These are phyloP conservation scores for Leptinotarsa tumamoca DNA, from an alignment of 2,888 invertebrate genomes.

Conservation along the genomic window DNA sequence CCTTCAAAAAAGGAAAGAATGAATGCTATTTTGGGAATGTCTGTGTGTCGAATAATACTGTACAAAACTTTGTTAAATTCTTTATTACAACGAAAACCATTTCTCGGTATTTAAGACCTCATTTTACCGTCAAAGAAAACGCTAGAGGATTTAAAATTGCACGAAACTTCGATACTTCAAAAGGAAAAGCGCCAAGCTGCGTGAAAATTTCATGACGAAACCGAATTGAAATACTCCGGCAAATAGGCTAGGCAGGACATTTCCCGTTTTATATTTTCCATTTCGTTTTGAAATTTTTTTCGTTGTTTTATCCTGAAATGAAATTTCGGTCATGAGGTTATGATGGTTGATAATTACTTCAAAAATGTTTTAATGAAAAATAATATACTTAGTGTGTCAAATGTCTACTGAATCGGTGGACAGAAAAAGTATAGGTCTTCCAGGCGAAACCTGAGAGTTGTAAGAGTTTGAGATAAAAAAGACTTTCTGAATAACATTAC, in stretches of 20 bases:
- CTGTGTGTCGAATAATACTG: background rate
- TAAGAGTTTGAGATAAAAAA: no score
- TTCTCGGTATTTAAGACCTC: conserved; percentile 39
- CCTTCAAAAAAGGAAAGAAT: background rate
- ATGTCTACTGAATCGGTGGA: no score
- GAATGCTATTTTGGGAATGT: background rate
- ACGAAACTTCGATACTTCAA: conserved; percentile 29
- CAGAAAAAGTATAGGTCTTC: no score
- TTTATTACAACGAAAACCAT: conserved; percentile 34
- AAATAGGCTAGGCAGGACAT: conserved; percentile 8
- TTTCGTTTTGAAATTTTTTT: background rate
- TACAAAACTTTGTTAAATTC: conserved; percentile 33
- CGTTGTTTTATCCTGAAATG: background rate
- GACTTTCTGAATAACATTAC: no score
- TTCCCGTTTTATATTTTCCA: background rate
- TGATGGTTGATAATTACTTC: background rate
- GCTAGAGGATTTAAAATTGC: conserved; percentile 23
- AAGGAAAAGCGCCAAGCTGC: conserved; percentile 19
- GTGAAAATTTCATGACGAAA: conserved; percentile 22
- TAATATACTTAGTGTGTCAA: background rate
- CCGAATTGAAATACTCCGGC: conserved; percentile 10
- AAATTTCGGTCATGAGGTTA: background rate
- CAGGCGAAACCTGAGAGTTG: no score
- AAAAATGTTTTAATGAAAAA: background rate
- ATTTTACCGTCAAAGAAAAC: conserved; percentile 37